A percentile compares a stretch with the other conserved stretches of the same genome.
phyloP scores from a whole-genome alignment of 2,797 vertebrate species.

The Anabacerthia variegaticeps region DNA sequence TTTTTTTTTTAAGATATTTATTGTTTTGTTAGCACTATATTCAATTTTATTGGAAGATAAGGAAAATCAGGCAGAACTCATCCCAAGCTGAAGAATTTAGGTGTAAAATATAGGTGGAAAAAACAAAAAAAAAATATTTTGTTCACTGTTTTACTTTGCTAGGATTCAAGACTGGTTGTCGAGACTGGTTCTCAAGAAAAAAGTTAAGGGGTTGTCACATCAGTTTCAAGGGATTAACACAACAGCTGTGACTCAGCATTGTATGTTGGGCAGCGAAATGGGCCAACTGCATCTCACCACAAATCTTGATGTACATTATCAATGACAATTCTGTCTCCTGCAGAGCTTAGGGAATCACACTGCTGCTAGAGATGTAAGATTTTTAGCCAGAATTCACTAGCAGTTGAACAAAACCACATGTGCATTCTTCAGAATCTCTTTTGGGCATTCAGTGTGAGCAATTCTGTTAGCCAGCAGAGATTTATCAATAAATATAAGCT shows the following conservation, averaged over 20 bases:
- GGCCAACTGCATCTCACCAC: neutral
- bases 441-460: neutral
- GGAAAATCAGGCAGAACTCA: neutral
- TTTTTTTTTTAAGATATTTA: slow-evolving; percentile 50
- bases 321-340: neutral
- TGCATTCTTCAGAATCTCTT: neutral
- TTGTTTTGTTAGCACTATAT: slow-evolving; percentile 44
- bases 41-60: slow-evolving; percentile 50
- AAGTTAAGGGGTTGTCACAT: neutral
- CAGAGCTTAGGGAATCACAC: neutral
- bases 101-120: neutral
- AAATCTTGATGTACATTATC: fast-evolving
- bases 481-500: slow-evolving; percentile 19
- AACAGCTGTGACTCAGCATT: neutral
- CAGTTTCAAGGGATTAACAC: neutral
- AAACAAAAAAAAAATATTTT: neutral
- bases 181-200: neutral
- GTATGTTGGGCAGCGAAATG: neutral
- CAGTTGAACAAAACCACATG: neutral
- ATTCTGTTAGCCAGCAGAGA: neutral
- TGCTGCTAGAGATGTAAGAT: neutral
- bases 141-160: neutral
- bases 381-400: neutral
- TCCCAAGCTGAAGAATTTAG: neutral
- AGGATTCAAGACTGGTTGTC: neutral